Evolutionary conservation across 1,140 invertebrate genomes (phyloP), one percentile per base, ranked within the genome.

Genomic region (Branchinecta lindahli): DNA sequence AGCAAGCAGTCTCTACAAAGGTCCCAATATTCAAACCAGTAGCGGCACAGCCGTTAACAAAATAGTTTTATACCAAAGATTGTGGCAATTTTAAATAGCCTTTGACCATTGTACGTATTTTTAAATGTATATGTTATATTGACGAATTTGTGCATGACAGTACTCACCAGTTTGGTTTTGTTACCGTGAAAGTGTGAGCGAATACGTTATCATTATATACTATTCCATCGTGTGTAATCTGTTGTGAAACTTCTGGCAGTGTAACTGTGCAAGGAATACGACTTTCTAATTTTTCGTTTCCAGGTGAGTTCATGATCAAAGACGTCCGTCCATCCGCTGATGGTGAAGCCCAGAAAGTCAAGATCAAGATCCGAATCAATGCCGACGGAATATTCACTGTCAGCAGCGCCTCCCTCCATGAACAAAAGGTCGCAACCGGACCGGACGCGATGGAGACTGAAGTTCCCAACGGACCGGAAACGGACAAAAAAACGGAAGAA

Each of bases 281-380:
- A n/a, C 18, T 46, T 20, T n/a, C 10, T 9, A 21, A 10, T 70
- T 69, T 45, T 45, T 44, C 18, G 45, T 66, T 21, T n/a, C 65
- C 74, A 12, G 90, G 90, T 71, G 81, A 84, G 69, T 97, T 90
- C 83, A 83, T 84, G 18, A 86, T 98, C 33, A 87, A 87, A 70
- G 90, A 94, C 76, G 86, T 98, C 0, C 86, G 88, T 74, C 89
- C 91, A 67, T 86, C 86, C 52, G 75, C 87, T n/a, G 89, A 92
- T 73, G 94, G 92, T 7, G 91, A 93, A 75, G 86, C 86, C 44
- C 87, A 92, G 67, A 96, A 96, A 80, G 88, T 99, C 0, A 97
- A 97, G 79, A 87, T 98, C 0, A 98, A 98, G 82, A 91, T 94
- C 8, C 83, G 94, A 72, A 83, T 98, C 20, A 96, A 96, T 80